phyloP scores from a whole-genome alignment of 2,888 invertebrate species.

The Brenthis daphne region DNA sequence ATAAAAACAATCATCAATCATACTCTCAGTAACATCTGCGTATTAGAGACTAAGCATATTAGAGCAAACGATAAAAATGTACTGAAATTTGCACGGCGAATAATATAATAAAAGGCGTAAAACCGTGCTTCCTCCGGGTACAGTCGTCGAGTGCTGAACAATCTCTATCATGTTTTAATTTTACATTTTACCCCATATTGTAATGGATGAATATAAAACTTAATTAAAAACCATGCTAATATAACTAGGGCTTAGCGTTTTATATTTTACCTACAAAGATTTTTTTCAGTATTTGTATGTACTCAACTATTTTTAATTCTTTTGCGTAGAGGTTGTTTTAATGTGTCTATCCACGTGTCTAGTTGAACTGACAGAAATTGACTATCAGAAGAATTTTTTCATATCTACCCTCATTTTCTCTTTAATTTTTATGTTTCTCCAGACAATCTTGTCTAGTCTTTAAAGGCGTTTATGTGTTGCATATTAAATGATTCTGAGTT shows the following conservation, averaged over 20 bases:
- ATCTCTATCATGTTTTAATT: constrained; percentile 30
- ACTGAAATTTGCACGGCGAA: constrained; percentile 21
- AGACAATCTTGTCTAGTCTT: too few species aligned
- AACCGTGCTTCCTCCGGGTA: constrained; percentile 25
- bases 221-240: constrained; percentile 18
- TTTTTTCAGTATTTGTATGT: too few species aligned
- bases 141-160: constrained; percentile 22
- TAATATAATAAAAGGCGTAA: constrained; percentile 24
- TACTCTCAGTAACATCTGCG: constrained; percentile 19
- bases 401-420: too few species aligned
- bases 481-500: too few species aligned
- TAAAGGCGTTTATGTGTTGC: too few species aligned
- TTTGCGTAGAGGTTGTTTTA: too few species aligned
- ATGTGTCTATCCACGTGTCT: too few species aligned
- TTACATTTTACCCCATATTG: constrained; percentile 21
- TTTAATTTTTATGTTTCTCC: too few species aligned
- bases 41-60: constrained; percentile 20
- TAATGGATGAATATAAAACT: constrained; percentile 23
- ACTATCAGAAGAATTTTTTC: too few species aligned
- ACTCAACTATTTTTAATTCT: too few species aligned
- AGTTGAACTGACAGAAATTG: too few species aligned
- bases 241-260: not conserved
- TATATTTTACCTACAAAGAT: not conserved
- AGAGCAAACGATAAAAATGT: constrained; percentile 19
- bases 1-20: constrained; percentile 24